Base-by-base conservation (phyloP, 1,140 invertebrate genomes). In the Drosophila santomea region DNA sequence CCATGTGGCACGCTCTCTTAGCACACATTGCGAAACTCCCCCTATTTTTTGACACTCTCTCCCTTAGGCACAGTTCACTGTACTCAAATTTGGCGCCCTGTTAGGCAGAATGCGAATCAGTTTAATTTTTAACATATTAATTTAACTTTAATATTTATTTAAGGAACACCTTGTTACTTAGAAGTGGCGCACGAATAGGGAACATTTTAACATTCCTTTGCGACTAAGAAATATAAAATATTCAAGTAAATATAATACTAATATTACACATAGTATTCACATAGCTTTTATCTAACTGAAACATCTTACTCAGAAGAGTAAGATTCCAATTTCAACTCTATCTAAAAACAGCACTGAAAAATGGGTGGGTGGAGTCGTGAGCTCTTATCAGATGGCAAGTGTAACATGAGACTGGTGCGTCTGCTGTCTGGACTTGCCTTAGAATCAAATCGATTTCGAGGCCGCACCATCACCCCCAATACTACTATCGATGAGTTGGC, bases 371-470 rank as follows among this genome's bases (percentile, higher is more conserved):
- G 57, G 35, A 59, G 60, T 43, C 7, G 48, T 44, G 25, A 50
- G 25, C 28, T 57, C 50, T 74, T 74, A 79, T 78, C 76, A 74
- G 41, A 79, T 75, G 69, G 64, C 62, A 60, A 66, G 62, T 67
- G 82, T 76, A 83, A 76, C 56, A 82, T 62, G 71, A 88, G 74
- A 73, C 79, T 63, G 68, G 62, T 56, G 72, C 71, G 44, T 66
- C 74, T 68, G 61, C 36, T 60, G 57, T 76, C 59, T 66, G 62
- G 68, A 82, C 67, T 78, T 54, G 74, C 74, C 66, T 68, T 48
- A 43, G 55, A 85, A 80, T 59, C 74, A 88, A 86, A 86, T 86
- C 82, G 82, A 86, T 86, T 86, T 75, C 58, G 51, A 55, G 61
- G 57, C 38, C 39, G 45, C 60, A 68, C 60, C 60, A 68, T n/a